phyloP scores from a whole-genome alignment of 2,888 invertebrate species.

The Chouioia cunea region DNA sequence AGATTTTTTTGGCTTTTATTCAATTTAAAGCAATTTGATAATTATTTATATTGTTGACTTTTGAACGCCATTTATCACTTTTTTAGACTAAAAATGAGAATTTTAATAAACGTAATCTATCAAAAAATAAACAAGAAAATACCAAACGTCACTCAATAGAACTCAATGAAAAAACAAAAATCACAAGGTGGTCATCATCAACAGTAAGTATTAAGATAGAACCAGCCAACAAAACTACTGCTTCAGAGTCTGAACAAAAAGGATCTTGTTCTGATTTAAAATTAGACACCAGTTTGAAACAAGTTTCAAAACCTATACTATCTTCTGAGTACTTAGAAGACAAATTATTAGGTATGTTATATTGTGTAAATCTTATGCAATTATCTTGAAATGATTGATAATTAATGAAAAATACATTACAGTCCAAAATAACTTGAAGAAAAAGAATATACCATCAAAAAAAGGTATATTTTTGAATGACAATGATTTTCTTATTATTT shows the following conservation, averaged over 20 bases:
- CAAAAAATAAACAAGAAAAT: neutral
- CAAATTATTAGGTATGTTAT: neutral
- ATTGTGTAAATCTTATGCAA: neutral
- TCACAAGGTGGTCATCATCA: conserved; percentile 18
- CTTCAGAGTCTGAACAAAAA: neutral
- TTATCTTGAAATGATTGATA: no score
- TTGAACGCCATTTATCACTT: conserved; percentile 3
- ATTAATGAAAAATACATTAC: no score
- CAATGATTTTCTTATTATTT: no score
- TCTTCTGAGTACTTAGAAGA: neutral
- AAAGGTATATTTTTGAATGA: neutral
- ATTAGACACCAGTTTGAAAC: neutral
- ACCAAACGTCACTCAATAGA: conserved; percentile 8
- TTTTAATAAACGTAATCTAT: neutral
- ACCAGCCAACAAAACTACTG: neutral
- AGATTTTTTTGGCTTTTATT: neutral
- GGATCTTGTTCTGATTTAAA: conserved; percentile 4
- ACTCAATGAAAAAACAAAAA: conserved; percentile 21
- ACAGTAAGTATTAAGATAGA: neutral
- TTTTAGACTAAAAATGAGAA: conserved; percentile 5
- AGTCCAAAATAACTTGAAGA: no score
- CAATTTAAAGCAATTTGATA: neutral
- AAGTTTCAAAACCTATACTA: neutral
- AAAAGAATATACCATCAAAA: neutral
- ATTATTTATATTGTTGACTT: neutral